Evolutionary conservation across 2,113 vertebrate genomes (phyloP), one percentile per base, ranked within the genome.

Genomic region (Charadrius vociferus): DNA sequence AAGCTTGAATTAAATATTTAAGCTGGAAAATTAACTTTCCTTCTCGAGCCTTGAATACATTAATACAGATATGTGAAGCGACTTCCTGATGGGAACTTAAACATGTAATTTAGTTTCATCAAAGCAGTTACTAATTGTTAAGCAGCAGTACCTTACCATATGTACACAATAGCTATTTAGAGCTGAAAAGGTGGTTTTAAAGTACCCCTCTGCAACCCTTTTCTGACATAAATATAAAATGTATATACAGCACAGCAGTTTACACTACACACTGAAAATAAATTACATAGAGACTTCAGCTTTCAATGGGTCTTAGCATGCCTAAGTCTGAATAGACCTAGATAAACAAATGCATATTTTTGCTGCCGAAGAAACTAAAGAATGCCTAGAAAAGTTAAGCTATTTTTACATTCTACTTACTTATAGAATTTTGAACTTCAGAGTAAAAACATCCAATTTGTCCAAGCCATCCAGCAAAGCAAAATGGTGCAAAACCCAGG

Each of bases 1-100:
- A 99, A 99, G 98, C 99, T 99, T 98, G 99, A 99, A 99, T 99
- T 98, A 99, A 99, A 99, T 99, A 99, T 99, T 99, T 99, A 99
- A 99, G 98, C 98, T 98, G 98, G 98, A 99, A 99, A 99, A 99
- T 99, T 98, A 99, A 99, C 98, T 99, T 99, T 99, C 98, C 98
- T 99, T 99, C 98, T 99, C 98, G 93, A 98, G 98, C 98, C 98
- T 98, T 98, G 99, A 99, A 99, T 99, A 99, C 99, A 99, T 99
- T 99, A 99, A 99, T 99, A 98, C 98, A 98, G 98, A 99, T 99
- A 98, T 99, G 99, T 99, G 99, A 99, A 99, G 98, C 97, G 99
- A 99, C 98, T 99, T 99, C 98, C 98, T 99, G 99, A 99, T 98
- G 99, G 98, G 99, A 99, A 98, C 98, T 98, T 98, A 98, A 98